Evolutionary conservation across 2,888 invertebrate species (phyloP).

Genomic region (Drosophila stalkeri): DNA sequence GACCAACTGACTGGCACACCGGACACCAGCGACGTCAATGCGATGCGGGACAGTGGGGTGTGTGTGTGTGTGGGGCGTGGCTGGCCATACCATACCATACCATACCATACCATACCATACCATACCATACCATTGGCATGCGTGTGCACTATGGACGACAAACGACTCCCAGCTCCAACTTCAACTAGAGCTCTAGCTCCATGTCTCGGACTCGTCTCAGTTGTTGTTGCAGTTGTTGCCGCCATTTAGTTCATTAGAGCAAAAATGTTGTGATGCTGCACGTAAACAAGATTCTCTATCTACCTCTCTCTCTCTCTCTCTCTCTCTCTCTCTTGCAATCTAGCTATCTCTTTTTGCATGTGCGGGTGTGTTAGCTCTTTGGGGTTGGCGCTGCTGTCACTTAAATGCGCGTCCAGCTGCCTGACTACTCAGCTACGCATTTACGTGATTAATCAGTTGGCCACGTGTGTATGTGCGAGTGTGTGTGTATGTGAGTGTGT

Average conservation of each 20-base stretch:
- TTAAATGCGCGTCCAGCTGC: conserved; percentile 33
- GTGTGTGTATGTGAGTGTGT: conserved; percentile 45
- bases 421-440: conserved; percentile 67
- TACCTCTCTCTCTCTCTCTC: not conserved
- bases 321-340: no score
- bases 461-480: conserved; percentile 63
- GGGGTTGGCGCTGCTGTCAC: conserved; percentile 39
- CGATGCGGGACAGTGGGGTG: not conserved
- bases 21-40: conserved; percentile 22
- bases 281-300: conserved; percentile 38
- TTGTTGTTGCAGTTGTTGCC: conserved; percentile 43
- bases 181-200: conserved; percentile 10
- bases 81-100: conserved; percentile 2
- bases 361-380: not conserved
- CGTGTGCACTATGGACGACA: conserved; percentile 50
- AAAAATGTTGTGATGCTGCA: conserved; percentile 73
- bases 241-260: conserved; percentile 80
- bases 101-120: conserved; percentile 18
- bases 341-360: not conserved
- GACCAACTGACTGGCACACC: conserved; percentile 51
- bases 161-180: conserved; percentile 12
- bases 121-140: conserved; percentile 50
- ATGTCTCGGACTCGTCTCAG: conserved; percentile 25
- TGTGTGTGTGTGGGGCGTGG: no score
- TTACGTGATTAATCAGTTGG: conserved; percentile 80